phyloP scores from a whole-genome alignment of 2,113 vertebrate species.

The Tapirus terrestris region DNA sequence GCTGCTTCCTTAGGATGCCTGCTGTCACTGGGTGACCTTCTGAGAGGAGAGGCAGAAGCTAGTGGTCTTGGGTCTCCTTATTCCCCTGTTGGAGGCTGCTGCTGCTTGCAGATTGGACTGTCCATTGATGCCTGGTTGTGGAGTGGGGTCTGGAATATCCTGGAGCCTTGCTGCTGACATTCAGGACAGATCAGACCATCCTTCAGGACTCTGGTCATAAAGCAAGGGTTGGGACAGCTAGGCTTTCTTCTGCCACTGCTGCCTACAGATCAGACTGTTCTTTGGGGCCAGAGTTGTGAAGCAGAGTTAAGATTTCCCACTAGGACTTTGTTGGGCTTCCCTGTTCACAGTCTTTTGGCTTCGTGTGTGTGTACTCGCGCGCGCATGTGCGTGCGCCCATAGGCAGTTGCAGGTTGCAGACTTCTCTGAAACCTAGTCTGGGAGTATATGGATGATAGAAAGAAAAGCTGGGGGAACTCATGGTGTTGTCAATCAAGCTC shows the following conservation, averaged over 20 bases:
- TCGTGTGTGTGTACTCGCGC: not conserved
- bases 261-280: not conserved
- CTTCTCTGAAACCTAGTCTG: not conserved
- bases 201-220: not conserved
- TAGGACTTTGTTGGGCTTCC: not conserved
- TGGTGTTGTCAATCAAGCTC: not conserved
- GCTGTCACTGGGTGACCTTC: not conserved
- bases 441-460: not conserved
- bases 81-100: not conserved
- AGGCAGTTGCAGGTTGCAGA: not conserved
- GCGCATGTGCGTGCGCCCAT: no score
- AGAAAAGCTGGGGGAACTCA: not conserved
- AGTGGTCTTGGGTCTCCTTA: not conserved
- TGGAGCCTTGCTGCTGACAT: not conserved
- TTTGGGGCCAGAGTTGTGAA: rapidly evolving
- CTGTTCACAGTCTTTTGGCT: not conserved
- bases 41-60: not conserved
- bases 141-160: not conserved
- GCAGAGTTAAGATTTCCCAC: not conserved
- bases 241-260: not conserved
- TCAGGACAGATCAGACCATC: not conserved
- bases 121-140: not conserved
- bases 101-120: not conserved
- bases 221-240: not conserved
- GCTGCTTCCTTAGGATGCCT: not conserved